Base-by-base conservation (phyloP, 1,140 invertebrate genomes). In the Drosophila ambigua region DNA sequence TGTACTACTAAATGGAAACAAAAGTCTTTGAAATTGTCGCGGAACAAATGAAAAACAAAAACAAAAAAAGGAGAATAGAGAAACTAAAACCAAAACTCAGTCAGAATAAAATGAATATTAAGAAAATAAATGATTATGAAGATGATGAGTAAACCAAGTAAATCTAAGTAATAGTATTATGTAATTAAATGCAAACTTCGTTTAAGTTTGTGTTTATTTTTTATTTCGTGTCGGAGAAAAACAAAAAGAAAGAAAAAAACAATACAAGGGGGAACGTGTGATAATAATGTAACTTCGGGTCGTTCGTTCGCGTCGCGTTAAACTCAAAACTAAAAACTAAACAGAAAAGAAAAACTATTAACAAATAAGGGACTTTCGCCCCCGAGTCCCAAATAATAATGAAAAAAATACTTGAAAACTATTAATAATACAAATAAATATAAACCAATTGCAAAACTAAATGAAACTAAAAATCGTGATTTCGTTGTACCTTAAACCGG, bases 401-500 rank as follows among this genome's bases (percentile, higher is more conserved):
- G 66, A 49, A 62, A 78, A 80, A 74, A 68, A 64, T 41, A 64
- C 68, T 68, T 67, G 49, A 75, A 76, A 78, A 73, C 51, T 60
- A 72, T 39, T 39, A 5, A 39, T 62, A 72, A 45, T 31, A 67
- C 54, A 72, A 64, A 39, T 20, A 20, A 64, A 57, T 45, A 51
- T 41, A 52, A 65, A 50, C 57, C 59, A 77, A 77, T 44, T 45
- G 58, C 58, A 72, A 63, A 80, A 80, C 69, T 74, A 77, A 88
- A 66, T 72, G 57, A 60, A 77, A 77, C 71, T 66, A 62, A 67
- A 85, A 89, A 91, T 91, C 90, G 90, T 91, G 90, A 91, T 91
- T 91, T 91, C 90, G 90, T 91, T 91, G 87, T 91, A 91, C 91
- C 90, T 91, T 91, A 91, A 91, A 91, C 89, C 90, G 91, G 90